Conservation (phyloP, 2,797 vertebrate species). For the Spinibarbus caldwelli region DNA sequence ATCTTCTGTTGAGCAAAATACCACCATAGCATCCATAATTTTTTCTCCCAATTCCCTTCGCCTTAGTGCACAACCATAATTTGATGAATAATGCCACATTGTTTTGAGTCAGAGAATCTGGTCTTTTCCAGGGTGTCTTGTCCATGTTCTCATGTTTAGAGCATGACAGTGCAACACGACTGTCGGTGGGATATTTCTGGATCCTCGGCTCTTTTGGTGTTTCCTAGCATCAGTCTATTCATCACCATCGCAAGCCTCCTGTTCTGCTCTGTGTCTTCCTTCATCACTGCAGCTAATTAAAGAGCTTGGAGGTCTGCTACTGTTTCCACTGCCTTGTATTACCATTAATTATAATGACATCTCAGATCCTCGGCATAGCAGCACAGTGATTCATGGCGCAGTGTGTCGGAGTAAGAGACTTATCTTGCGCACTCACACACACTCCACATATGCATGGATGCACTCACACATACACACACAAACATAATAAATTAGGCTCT, state of each 20-base stretch:
- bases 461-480: slow-evolving; percentile 26
- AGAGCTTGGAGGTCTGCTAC: slow-evolving; percentile 89
- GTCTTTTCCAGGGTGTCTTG: background rate
- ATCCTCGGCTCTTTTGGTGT: slow-evolving; percentile 35
- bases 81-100: slow-evolving; percentile 4
- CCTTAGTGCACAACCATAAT: background rate
- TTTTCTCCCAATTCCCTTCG: background rate
- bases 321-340: slow-evolving; percentile 91
- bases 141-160: background rate
- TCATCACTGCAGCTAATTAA: slow-evolving; percentile 93
- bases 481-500: slow-evolving; percentile 38
- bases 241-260: slow-evolving; percentile 89
- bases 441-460: slow-evolving; percentile 44
- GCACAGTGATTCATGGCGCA: slow-evolving; percentile 84
- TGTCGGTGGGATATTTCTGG: background rate
- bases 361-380: slow-evolving; percentile 87
- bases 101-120: background rate
- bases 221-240: slow-evolving; percentile 70
- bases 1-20: slow-evolving; percentile 84
- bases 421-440: slow-evolving; percentile 40
- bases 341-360: slow-evolving; percentile 93
- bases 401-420: slow-evolving; percentile 69
- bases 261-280: slow-evolving; percentile 88
- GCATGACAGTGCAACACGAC: slow-evolving; percentile 5
- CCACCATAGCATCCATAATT: slow-evolving; percentile 13